Conservation (phyloP, 1,140 invertebrate species). For the Drosophila fuyamai region DNA sequence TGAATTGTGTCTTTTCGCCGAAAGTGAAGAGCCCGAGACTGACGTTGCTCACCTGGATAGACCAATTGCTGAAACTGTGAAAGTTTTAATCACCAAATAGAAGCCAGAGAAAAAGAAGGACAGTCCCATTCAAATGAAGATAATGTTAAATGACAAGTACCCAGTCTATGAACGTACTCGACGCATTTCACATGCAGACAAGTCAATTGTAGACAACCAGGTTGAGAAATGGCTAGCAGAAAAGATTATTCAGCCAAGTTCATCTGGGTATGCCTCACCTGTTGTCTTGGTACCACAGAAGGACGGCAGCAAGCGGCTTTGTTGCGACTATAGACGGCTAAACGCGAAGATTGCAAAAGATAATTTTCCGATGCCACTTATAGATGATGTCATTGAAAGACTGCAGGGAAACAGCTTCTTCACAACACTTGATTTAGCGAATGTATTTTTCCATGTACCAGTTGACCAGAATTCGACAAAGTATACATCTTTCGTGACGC, state of each 20-base stretch:
- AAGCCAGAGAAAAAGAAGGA: no score
- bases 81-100: neutral
- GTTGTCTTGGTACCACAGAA: neutral
- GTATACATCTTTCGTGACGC: neutral
- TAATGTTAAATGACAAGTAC: no score
- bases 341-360: no score
- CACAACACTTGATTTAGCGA: neutral
- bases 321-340: no score
- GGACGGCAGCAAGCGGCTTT: neutral
- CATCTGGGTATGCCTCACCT: neutral
- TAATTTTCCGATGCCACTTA: no score
- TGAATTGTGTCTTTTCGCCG: neutral
- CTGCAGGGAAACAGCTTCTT: no score
- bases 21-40: neutral
- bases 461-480: neutral
- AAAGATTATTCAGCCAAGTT: neutral
- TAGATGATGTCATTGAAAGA: no score
- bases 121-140: no score
- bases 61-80: neutral
- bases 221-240: no score
- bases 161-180: no score
- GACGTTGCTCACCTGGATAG: neutral
- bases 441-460: constrained; percentile 2
- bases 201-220: no score
- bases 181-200: no score